Percentiles rank a stretch among this genome's conserved stretches.
Evolutionary conservation across 2,888 invertebrate genomes (phyloP).

Genomic region (Acanthacorydalis orientalis): DNA sequence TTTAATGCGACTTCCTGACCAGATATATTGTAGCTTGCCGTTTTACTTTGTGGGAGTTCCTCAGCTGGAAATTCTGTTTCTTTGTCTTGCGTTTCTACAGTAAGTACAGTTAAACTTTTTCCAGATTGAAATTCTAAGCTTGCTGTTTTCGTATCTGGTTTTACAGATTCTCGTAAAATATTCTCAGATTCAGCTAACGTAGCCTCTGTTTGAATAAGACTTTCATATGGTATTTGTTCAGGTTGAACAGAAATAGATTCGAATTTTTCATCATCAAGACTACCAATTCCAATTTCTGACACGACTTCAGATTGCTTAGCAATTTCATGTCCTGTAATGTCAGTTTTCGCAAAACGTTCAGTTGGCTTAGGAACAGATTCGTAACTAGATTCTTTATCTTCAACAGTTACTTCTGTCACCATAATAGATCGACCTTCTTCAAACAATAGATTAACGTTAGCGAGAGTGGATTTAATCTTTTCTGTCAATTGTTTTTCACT

Average conservation of each 20-base stretch:
- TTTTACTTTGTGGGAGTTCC: conserved; percentile 19
- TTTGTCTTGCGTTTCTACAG: conserved; percentile 31
- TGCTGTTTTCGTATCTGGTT: conserved; percentile 23
- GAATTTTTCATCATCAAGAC: conserved; percentile 14
- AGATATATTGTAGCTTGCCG: conserved; percentile 20
- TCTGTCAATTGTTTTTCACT: conserved; percentile 14
- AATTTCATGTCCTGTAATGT: conserved; percentile 21
- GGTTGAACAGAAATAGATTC: conserved; percentile 19
- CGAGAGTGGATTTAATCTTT: conserved; percentile 4
- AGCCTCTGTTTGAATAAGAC: conserved; percentile 30
- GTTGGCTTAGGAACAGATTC: conserved; percentile 18
- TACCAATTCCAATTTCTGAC: conserved; percentile 16
- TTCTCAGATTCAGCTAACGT: conserved; percentile 25
- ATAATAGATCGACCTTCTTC: conserved; percentile 23
- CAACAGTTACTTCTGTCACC: conserved; percentile 26
- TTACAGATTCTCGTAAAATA: conserved; percentile 17
- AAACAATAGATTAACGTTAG: conserved; percentile 20
- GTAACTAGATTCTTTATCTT: conserved; percentile 25
- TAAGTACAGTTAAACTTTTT: conserved; percentile 26
- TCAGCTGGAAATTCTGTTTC: conserved; percentile 23
- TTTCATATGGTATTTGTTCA: conserved; percentile 27
- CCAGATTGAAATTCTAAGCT: conserved; percentile 25
- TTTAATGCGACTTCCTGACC: conserved; percentile 30
- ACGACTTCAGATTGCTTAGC: conserved; percentile 21
- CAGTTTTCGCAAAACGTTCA: conserved; percentile 16